Base-by-base conservation (phyloP, 2,888 invertebrate genomes). In the Lasioglossum villosulum region DNA sequence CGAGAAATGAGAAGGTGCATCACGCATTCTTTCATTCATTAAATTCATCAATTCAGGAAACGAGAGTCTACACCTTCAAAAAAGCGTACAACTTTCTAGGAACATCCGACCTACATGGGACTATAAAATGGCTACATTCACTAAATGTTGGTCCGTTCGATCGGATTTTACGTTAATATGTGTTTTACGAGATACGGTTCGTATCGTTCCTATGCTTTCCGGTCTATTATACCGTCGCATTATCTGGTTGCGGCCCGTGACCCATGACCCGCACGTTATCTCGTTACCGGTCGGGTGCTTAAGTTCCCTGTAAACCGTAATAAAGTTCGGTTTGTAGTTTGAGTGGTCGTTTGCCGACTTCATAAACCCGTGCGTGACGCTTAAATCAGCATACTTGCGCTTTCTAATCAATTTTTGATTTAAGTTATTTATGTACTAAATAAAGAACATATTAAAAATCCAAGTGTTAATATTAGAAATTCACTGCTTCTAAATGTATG, bases 221-320 rank as follows among this genome's bases (percentile, higher is more conserved):
- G 78, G 19, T 73, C 74, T n/a, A 78, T 80, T 81, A 81, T 63
- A 59, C 48, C 23, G 27, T 23, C n/a, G 63, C 48, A 72, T 89
- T 89, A 84, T 63, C 79, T 75, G 42, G 75, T 73, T 39, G 52
- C 14, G 66, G 71, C 23, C 39, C 39, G 74, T 71, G 72, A 85
- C 70, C 77, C 56, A 23, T 59, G 37, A 75, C 73, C 71, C 52
- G 71, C 52, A 16, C 48, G 78, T 73, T 84, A 86, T 84, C 68
- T 80, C 76, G 66, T 83, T 84, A 83, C 72, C n/a, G 59, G 42
- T 39, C 48, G 14, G 75, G 66, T 79, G 52, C 81, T 76, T 71
- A 82, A 74, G 76, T 75, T 71, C 56, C 82, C n/a, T 68, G 52
- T 75, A 76, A 84, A 79, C 78, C 68, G 30, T 73, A 81, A 77